phyloP scores from a whole-genome alignment of 1,140 invertebrate genomes.

The Arion vulgaris region DNA sequence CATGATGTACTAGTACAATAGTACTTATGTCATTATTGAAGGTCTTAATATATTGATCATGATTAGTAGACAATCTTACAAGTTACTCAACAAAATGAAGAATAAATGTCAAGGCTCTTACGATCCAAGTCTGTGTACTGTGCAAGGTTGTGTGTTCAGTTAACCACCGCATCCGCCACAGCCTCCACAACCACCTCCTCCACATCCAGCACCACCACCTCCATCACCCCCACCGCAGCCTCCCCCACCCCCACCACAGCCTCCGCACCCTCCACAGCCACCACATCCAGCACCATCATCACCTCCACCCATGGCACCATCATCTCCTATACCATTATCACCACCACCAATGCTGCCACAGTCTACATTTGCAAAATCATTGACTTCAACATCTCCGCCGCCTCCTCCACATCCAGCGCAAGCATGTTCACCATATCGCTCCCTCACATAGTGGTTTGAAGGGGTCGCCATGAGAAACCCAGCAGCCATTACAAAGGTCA shows the following conservation, averaged over 20 bases:
- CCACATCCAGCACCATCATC: conserved; percentile 38
- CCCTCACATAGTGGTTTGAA: conserved; percentile 60
- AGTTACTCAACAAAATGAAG: background rate
- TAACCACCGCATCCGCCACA: conserved; percentile 30
- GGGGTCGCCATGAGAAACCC: conserved; percentile 65
- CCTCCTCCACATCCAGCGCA: conserved; percentile 52
- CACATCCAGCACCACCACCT: conserved; percentile 39
- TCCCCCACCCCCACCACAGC: conserved; percentile 41
- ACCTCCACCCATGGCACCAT: conserved; percentile 45
- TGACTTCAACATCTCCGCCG: conserved; percentile 31
- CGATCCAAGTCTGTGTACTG: background rate
- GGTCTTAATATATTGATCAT: too few species aligned
- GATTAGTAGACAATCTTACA: background rate
- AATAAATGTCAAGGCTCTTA: background rate
- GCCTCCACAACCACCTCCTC: conserved; percentile 46
- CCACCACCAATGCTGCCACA: conserved; percentile 39
- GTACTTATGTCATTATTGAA: too few species aligned
- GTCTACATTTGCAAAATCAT: conserved; percentile 33
- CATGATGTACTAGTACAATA: too few species aligned
- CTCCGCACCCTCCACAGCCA: conserved; percentile 28
- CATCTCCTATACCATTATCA: conserved; percentile 44
- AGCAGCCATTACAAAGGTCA: conserved; percentile 62
- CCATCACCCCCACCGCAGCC: conserved; percentile 39
- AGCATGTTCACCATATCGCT: conserved; percentile 48
- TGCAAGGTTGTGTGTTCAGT: background rate